phyloP scores from a whole-genome alignment of 2,888 invertebrate genomes.

The Drosophila acutilabella region DNA sequence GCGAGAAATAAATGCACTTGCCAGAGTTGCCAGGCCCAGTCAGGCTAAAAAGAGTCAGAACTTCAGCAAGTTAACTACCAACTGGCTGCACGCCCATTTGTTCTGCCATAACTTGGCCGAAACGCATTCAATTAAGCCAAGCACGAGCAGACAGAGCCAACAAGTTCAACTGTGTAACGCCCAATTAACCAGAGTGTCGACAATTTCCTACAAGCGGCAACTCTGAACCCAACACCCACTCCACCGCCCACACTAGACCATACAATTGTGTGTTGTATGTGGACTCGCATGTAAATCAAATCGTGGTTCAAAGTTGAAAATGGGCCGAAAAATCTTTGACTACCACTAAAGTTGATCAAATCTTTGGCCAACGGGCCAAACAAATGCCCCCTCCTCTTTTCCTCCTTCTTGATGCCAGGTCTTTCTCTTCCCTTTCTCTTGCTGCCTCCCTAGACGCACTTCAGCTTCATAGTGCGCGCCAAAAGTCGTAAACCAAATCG shows the following conservation, averaged over 20 bases:
- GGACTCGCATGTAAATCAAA: conserved; percentile 70
- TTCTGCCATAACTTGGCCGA: conserved; percentile 16
- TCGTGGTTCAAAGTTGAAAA: conserved; percentile 74
- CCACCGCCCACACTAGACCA: not conserved
- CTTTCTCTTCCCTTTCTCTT: not conserved
- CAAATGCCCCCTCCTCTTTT: not conserved
- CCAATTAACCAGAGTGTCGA: conserved; percentile 73
- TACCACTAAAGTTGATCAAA: conserved; percentile 65
- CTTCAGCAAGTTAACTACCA: conserved; percentile 14
- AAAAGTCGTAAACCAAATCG: conserved; percentile 72
- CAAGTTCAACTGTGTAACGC: conserved; percentile 53
- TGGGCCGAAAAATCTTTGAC: conserved; percentile 66
- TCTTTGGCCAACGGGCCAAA: conserved; percentile 45
- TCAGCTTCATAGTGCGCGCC: conserved; percentile 37
- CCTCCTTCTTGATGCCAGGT: not conserved
- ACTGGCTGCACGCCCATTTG: conserved; percentile 1
- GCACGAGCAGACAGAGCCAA: conserved; percentile 31
- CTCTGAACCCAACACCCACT: not conserved
- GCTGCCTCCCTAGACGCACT: conserved; percentile 5
- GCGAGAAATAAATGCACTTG: not conserved
- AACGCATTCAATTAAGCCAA: conserved; percentile 49
- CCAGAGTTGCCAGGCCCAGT: not conserved
- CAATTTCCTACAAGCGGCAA: conserved; percentile 45
- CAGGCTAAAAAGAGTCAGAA: not conserved
- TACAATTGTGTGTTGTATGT: not conserved